Evolutionary conservation across 2,888 invertebrate species (phyloP).

Genomic region (Tipula unca): DNA sequence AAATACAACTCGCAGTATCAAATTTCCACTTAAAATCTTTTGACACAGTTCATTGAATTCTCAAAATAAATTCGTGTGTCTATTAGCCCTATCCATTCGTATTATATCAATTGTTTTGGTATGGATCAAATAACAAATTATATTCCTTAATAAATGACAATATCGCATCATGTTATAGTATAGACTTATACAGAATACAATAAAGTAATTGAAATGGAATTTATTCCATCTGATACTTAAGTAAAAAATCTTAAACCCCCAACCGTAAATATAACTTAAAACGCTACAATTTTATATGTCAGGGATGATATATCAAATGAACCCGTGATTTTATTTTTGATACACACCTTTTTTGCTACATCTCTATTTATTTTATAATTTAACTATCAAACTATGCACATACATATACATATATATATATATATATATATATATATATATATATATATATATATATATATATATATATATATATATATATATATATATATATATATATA

Average conservation of each 20-base stretch:
- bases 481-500: too few relatives aligned
- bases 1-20: not conserved
- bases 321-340: not conserved
- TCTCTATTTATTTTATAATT: not conserved
- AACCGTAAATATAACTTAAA: not conserved
- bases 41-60: not conserved
- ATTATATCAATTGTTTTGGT: not conserved
- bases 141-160: not conserved
- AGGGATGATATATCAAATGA: not conserved
- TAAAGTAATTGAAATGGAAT: not conserved
- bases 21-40: not conserved
- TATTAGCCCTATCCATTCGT: not conserved
- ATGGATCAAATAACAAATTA: slow-evolving; percentile 8
- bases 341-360: not conserved
- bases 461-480: too few relatives aligned
- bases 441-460: too few relatives aligned
- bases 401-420: too few relatives aligned
- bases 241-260: not conserved
- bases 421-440: too few relatives aligned
- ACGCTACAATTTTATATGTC: not conserved
- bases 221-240: not conserved
- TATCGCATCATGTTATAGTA: not conserved
- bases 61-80: not conserved
- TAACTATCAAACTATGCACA: not conserved
- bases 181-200: not conserved